phyloP scores from a whole-genome alignment of 1,140 invertebrate genomes.

The Bombus breviceps region DNA sequence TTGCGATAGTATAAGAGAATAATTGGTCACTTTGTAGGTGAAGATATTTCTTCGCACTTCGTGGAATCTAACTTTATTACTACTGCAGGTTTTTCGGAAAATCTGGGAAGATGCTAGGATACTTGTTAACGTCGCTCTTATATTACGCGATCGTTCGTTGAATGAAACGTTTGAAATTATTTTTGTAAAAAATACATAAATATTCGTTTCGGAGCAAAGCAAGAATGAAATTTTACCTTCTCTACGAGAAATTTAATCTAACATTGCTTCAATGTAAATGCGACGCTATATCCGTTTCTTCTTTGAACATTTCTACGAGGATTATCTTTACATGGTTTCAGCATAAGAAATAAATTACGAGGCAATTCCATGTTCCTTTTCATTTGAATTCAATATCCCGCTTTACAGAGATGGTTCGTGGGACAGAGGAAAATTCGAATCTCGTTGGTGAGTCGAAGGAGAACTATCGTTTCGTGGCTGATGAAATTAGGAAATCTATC shows the following conservation, averaged over 20 bases:
- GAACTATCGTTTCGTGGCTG: constrained; percentile 22
- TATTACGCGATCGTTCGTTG: no score
- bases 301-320: not conserved
- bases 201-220: not conserved
- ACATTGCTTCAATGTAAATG: not conserved
- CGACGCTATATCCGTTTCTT: not conserved
- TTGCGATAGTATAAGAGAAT: not conserved
- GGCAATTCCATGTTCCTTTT: not conserved
- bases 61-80: no score
- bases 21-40: not conserved
- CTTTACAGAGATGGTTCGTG: not conserved
- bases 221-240: not conserved
- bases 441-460: not conserved
- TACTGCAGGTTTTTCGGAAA: no score
- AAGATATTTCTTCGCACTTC: no score
- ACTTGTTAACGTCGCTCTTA: rapidly evolving
- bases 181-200: not conserved
- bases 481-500: constrained; percentile 26
- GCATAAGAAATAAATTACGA: not conserved
- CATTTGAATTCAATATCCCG: not conserved
- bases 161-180: not conserved
- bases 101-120: not conserved
- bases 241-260: not conserved
- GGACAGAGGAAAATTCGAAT: not conserved
- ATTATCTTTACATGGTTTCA: not conserved